phyloP scores from a whole-genome alignment of 2,113 vertebrate genomes.

The Lynx canadensis region DNA sequence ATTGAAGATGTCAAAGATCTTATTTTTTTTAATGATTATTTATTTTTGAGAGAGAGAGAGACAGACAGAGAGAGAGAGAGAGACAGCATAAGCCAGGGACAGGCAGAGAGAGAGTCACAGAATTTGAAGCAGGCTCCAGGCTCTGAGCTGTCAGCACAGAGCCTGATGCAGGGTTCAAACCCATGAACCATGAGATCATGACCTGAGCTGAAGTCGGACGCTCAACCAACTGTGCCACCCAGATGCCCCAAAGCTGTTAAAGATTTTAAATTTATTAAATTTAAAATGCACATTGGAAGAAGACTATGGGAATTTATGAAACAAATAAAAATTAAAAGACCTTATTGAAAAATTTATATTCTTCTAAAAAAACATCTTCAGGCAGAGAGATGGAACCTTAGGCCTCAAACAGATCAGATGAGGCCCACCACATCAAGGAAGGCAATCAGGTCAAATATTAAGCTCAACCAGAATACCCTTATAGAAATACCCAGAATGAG shows the following conservation, averaged over 20 bases:
- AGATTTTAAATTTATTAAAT: slow-evolving; percentile 18
- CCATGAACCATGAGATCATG: too few relatives aligned
- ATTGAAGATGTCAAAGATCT: slow-evolving; percentile 30
- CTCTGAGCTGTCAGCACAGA: too few relatives aligned
- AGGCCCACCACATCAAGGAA: not conserved
- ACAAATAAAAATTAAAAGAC: not conserved
- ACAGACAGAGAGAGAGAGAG: too few relatives aligned
- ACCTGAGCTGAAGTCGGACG: too few relatives aligned
- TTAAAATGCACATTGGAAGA: slow-evolving; percentile 32
- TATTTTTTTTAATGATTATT: not conserved
- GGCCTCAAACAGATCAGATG: not conserved
- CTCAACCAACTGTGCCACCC: too few relatives aligned
- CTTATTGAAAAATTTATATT: not conserved
- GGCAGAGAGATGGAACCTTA: not conserved
- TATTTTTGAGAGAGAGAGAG: too few relatives aligned
- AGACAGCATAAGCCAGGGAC: too few relatives aligned
- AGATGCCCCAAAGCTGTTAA: not conserved
- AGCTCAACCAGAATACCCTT: not conserved
- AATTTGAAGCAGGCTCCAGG: too few relatives aligned
- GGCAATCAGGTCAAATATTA: not conserved
- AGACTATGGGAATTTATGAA: not conserved
- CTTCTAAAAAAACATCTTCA: not conserved
- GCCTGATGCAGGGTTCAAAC: too few relatives aligned
- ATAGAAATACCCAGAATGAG: not conserved
- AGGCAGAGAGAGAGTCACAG: too few relatives aligned